Evolutionary conservation across 2,113 vertebrate species (phyloP), one percentile per base, ranked within the genome.

Genomic region (Xiphophorus hellerii): DNA sequence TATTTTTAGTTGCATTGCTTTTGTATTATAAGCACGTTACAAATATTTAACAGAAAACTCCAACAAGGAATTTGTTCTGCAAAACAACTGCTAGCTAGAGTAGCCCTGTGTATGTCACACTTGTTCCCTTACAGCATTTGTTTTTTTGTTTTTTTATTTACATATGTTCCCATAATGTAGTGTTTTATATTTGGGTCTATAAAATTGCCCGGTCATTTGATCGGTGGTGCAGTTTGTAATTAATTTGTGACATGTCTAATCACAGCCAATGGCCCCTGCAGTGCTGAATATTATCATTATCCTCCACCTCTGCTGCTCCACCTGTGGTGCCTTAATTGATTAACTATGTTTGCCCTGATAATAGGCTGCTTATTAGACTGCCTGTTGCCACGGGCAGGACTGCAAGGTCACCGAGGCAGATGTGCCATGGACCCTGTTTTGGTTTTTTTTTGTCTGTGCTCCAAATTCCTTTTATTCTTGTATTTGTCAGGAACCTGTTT

Each of bases 261-360:
- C 28, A 28, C 15, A 82, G 62, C 66, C 65, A 58, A 69, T 74
- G 74, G 61, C 71, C 76, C 61, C 75, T 62, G 25, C 64, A 73
- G 66, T 71, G 74, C 63, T 82, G 44, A 60, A 74, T 76, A 78
- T 89, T 78, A 89, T 85, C 67, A 71, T 62, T 66, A 63, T 51
- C 79, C 42, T 78, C 71, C 65, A 48, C 61, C 82, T 83, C 77
- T 84, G 76, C 78, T 89, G 84, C 74, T 87, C 83, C 66, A 82
- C 83, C 72, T 87, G 70, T 67, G 58, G 72, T 60, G 14, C 54
- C 70, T 88, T 92, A 91, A 92, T 89, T 93, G 92, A 92, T 94
- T 88, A 90, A 87, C 67, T 79, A 61, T 88, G 86, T 89, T 88
- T 79, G 71, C 74, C 72, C 73, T 82, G 81, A 58, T 90, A 92